These are phyloP conservation scores for Drosophila prosaltans DNA, from an alignment of 1,140 invertebrate genomes.

Conservation along the genomic window DNA sequence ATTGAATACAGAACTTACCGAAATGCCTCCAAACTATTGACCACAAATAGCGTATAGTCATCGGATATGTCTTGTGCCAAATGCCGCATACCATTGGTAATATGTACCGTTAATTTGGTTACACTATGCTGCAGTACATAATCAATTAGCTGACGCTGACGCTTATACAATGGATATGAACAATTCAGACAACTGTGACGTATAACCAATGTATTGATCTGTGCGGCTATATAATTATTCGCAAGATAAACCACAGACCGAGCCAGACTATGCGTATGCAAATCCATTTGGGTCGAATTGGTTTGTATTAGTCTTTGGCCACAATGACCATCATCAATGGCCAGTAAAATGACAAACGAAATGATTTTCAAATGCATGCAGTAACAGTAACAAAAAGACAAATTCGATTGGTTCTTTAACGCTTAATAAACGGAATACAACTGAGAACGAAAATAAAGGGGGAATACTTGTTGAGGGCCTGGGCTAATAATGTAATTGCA, in stretches of 20 bases:
- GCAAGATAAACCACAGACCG: slow-evolving; percentile 37
- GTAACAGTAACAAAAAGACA: too few relatives aligned
- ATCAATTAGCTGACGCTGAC: slow-evolving; percentile 41
- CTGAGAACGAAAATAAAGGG: neutral
- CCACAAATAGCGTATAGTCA: slow-evolving; percentile 62
- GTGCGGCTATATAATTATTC: slow-evolving; percentile 38
- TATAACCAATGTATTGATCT: slow-evolving; percentile 57
- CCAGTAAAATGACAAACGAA: slow-evolving; percentile 20
- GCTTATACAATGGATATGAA: neutral
- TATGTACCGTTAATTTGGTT: slow-evolving; percentile 31
- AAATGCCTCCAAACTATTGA: slow-evolving; percentile 38
- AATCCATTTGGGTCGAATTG: slow-evolving; percentile 18
- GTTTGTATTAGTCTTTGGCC: neutral
- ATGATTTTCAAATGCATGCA: slow-evolving; percentile 28
- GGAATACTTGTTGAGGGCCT: neutral
- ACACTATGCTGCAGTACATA: slow-evolving; percentile 31
- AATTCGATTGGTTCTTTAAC: neutral
- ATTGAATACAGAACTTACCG: slow-evolving; percentile 31
- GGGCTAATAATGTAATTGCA: slow-evolving; percentile 29
- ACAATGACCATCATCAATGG: neutral
- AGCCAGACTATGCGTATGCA: slow-evolving; percentile 25
- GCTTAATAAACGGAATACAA: slow-evolving; percentile 12
- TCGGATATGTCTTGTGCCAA: slow-evolving; percentile 11
- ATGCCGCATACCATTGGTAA: slow-evolving; percentile 12
- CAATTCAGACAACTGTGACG: slow-evolving; percentile 39